Base-by-base conservation (phyloP, 2,797 vertebrate genomes). In the Enteromius anoplus region DNA sequence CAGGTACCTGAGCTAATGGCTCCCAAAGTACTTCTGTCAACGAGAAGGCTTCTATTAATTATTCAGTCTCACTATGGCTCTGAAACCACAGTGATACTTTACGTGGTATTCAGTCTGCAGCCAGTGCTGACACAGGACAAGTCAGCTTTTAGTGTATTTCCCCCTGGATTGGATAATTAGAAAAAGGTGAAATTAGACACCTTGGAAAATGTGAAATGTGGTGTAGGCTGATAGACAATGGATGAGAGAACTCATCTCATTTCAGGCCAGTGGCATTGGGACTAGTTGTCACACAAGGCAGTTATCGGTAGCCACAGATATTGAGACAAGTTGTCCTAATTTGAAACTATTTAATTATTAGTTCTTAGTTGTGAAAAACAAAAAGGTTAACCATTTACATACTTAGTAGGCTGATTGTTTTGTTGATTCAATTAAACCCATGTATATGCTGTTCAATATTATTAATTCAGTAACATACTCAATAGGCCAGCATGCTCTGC, bases 1-100 rank as follows among this genome's bases (percentile, higher is more conserved):
- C 90, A 90, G 91, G 91, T 92, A 92, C 87, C 91, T 71, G 77
- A 91, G 91, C 89, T 93, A 93, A 94, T 93, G 91, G 92, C 88
- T 89, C 91, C 92, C 90, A 91, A 93, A 92, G 92, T 91, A 92
- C 92, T 92, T 93, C 92, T 92, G 92, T 92, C 93, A 93, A 89
- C 87, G 89, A 91, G 89, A 91, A 87, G 69, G 72, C 87, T 86
- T 85, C 87, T 91, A 95, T 94, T 92, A 95, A 94, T 95, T 94
- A 95, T 95, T 94, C 90, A 95, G 90, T 93, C 93, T 89, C 87
- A 45, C 84, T 88, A 84, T 84, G 86, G 80, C 88, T 62, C 87
- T 82, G 75, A 81, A 89, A 91, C 91, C 85, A 86, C 58, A 78
- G 90, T 80, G 90, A 91, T 89, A 89, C 87, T 88, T 88, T 91